Evolutionary conservation across 2,888 invertebrate species (phyloP).

Genomic region (Tachina fera): DNA sequence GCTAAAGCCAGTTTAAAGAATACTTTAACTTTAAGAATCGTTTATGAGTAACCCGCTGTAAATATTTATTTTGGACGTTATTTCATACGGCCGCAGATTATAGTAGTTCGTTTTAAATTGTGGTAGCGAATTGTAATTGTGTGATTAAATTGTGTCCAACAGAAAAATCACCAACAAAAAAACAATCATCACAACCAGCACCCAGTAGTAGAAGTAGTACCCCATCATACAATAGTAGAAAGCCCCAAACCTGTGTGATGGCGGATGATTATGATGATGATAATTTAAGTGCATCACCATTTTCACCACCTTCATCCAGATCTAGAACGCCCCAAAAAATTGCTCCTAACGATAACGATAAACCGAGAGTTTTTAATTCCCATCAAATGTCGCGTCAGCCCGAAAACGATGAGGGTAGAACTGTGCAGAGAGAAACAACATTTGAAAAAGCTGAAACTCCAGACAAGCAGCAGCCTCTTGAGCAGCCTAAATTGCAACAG

Average conservation of each 20-base stretch:
- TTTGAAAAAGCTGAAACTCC: constrained; percentile 73
- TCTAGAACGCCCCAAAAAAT: constrained; percentile 69
- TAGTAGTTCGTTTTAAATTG: neutral
- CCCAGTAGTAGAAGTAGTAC: constrained; percentile 73
- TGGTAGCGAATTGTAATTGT: constrained; percentile 53
- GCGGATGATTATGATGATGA: constrained; percentile 61
- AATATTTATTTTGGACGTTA: no score
- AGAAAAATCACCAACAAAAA: constrained; percentile 74
- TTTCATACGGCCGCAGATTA: no score
- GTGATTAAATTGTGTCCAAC: constrained; percentile 73
- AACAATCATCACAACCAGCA: constrained; percentile 74
- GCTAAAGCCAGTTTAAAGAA: no score
- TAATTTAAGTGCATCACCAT: constrained; percentile 62
- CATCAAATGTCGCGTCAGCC: constrained; percentile 65
- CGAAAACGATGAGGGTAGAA: constrained; percentile 75
- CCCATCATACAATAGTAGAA: constrained; percentile 73
- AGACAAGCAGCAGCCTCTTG: constrained; percentile 13
- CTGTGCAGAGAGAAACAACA: constrained; percentile 75
- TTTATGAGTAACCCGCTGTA: no score
- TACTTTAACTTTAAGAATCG: no score
- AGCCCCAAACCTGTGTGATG: constrained; percentile 60
- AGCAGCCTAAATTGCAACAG: constrained; percentile 39
- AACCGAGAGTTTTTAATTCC: constrained; percentile 61
- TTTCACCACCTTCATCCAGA: constrained; percentile 68
- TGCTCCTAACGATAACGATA: constrained; percentile 55